Percentiles rank a stretch among this genome's conserved stretches.
These are phyloP conservation scores for Sebastes jordani DNA, from an alignment of 2,797 vertebrate genomes.

Conservation along the genomic window DNA sequence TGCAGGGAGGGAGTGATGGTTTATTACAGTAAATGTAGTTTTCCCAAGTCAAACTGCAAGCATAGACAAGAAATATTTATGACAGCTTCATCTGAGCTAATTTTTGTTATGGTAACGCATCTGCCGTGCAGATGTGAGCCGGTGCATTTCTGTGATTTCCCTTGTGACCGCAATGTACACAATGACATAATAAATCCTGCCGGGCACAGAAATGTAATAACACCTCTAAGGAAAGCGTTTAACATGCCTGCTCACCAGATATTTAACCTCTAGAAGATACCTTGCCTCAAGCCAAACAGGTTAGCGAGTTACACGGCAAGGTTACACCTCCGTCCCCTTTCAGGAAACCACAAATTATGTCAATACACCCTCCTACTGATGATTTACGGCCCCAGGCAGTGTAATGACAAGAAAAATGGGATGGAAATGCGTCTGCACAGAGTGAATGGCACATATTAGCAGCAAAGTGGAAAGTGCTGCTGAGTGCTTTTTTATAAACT, in stretches of 20 bases:
- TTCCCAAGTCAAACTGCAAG: neutral
- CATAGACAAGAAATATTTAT: constrained; percentile 5
- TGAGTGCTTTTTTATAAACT: neutral
- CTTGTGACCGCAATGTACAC: constrained; percentile 39
- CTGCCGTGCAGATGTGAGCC: constrained; percentile 44
- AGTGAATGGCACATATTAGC: constrained; percentile 20
- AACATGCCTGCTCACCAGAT: constrained; percentile 39
- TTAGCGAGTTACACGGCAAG: constrained; percentile 40
- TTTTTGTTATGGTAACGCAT: constrained; percentile 36
- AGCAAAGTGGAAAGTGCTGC: neutral
- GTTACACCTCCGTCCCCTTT: constrained; percentile 45
- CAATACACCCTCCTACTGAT: constrained; percentile 32
- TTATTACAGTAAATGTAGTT: neutral
- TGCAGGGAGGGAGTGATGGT: neutral
- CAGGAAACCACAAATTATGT: constrained; percentile 68
- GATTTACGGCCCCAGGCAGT: constrained; percentile 43
- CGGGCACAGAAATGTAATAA: constrained; percentile 41
- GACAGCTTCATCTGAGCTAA: constrained; percentile 4
- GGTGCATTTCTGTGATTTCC: constrained; percentile 51
- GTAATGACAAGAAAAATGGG: constrained; percentile 20
- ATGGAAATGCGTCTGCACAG: constrained; percentile 22
- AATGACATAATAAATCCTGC: constrained; percentile 53
- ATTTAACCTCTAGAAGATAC: constrained; percentile 56
- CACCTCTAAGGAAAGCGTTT: constrained; percentile 28
- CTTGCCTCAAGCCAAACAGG: constrained; percentile 49